These are phyloP conservation scores for Theocolax elegans DNA, from an alignment of 1,140 invertebrate genomes.

Conservation along the genomic window DNA sequence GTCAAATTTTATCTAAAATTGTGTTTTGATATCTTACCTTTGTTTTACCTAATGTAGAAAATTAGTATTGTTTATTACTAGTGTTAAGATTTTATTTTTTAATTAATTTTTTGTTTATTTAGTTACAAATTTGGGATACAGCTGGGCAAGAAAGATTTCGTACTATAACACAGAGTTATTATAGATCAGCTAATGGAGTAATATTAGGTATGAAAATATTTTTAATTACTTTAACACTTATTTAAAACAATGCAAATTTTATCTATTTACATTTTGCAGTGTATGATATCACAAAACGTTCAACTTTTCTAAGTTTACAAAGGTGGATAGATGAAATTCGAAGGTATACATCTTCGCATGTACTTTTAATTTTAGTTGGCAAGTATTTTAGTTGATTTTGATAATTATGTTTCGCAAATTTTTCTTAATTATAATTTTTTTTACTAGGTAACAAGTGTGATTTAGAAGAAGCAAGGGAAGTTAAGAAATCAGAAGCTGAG, in stretches of 20 bases:
- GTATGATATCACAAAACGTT: constrained; percentile 93
- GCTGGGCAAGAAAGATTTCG: constrained; percentile 93
- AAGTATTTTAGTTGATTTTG: constrained; percentile 48
- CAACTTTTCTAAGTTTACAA: constrained; percentile 88
- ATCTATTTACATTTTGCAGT: constrained; percentile 70
- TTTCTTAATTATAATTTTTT: constrained; percentile 20
- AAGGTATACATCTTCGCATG: constrained; percentile 90
- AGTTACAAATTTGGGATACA: constrained; percentile 95
- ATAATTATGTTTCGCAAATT: not conserved
- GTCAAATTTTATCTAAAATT: too few species aligned
- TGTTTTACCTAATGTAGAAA: too few species aligned
- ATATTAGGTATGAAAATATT: constrained; percentile 78
- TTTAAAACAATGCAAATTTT: not conserved
- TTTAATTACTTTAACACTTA: too few species aligned
- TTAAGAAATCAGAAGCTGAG: constrained; percentile 85
- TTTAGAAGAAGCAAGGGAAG: constrained; percentile 82
- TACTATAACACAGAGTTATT: constrained; percentile 94
- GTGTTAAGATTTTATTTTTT: too few species aligned
- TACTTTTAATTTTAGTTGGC: constrained; percentile 90
- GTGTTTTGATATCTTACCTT: too few species aligned
- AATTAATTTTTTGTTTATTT: too few species aligned
- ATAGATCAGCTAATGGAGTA: constrained; percentile 91
- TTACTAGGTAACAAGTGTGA: constrained; percentile 86
- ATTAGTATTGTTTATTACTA: too few species aligned
- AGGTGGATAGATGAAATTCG: constrained; percentile 96